A percentile compares a stretch with the other conserved stretches of the same genome.
Evolutionary conservation across 64 coral and sea anemone genomes (phyloP).

Genomic region (Dendrophyllia cribrosa): DNA sequence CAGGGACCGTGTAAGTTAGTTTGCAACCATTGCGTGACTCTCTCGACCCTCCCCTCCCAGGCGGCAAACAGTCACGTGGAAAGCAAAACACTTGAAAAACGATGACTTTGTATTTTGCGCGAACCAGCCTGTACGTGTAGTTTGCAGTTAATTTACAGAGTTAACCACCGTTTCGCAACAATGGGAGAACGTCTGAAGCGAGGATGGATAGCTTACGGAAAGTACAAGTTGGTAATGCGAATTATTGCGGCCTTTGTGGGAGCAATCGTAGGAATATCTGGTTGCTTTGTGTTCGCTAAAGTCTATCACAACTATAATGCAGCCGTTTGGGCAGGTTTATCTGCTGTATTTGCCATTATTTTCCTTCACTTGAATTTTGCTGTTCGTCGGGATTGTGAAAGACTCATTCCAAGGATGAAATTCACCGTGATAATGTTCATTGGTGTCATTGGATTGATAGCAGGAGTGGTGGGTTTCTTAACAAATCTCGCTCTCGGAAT

Average conservation of each 20-base stretch:
- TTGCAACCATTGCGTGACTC: too few species aligned
- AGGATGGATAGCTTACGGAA: slow-evolving; percentile 5
- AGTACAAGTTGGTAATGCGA: slow-evolving; percentile 16
- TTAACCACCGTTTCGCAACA: not conserved
- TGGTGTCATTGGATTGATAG: not conserved
- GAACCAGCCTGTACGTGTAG: too few species aligned
- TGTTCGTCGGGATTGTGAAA: slow-evolving; percentile 17
- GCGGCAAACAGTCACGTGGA: too few species aligned
- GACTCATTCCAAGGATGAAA: slow-evolving; percentile 24
- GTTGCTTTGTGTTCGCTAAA: not conserved
- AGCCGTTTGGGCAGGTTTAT: slow-evolving; percentile 5
- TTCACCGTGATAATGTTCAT: not conserved
- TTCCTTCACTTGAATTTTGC: slow-evolving; percentile 29
- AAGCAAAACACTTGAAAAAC: too few species aligned
- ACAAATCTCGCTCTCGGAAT: slow-evolving; percentile 14
- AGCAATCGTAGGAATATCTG: slow-evolving; percentile 11
- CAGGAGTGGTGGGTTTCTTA: slow-evolving; percentile 12
- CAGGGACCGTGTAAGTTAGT: too few species aligned
- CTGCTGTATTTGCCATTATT: slow-evolving; percentile 12
- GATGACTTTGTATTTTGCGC: too few species aligned
- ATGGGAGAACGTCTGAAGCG: slow-evolving; percentile 10
- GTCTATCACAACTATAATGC: slow-evolving; percentile 47
- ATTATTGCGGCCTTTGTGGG: slow-evolving; percentile 30
- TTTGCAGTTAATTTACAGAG: not conserved
- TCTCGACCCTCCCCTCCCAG: too few species aligned